A percentile compares a stretch with the other conserved stretches of the same genome.
These are phyloP conservation scores for Dallia pectoralis DNA, from an alignment of 2,797 vertebrate species.

Conservation along the genomic window DNA sequence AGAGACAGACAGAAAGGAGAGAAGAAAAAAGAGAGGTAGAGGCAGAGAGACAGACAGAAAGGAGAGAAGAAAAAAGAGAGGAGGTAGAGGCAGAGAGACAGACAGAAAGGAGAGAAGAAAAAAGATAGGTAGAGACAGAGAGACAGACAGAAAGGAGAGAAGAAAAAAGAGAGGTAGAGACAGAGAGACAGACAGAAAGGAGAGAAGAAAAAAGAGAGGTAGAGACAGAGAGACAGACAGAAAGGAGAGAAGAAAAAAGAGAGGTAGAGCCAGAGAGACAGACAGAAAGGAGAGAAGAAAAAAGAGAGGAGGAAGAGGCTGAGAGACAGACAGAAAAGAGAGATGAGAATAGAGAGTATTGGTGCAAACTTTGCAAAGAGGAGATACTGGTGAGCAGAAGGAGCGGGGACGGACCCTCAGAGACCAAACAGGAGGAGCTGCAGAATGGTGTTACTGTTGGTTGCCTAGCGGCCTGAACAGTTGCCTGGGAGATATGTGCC, in stretches of 20 bases:
- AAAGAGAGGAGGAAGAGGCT: conserved; percentile 39
- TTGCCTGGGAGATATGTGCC: conserved; percentile 63
- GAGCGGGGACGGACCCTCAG: conserved; percentile 28
- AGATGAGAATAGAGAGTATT: conserved; percentile 13
- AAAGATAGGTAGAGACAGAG: conserved; percentile 12
- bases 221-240: conserved; percentile 14
- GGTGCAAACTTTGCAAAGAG: conserved; percentile 38
- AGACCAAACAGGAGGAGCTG: conserved; percentile 19
- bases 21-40: conserved; percentile 12
- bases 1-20: neutral
- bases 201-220: neutral
- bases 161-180: conserved; percentile 14
- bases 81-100: neutral
- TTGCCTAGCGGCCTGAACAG: conserved; percentile 54
- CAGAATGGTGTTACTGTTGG: conserved; percentile 25
- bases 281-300: conserved; percentile 14
- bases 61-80: neutral
- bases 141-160: conserved; percentile 4
- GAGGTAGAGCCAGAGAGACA: conserved; percentile 8
- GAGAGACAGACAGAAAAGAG: neutral
- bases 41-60: conserved; percentile 16
- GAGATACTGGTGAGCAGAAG: conserved; percentile 7
- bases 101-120: conserved; percentile 9
- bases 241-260: conserved; percentile 5
- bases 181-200: neutral